Evolutionary conservation across 2,113 vertebrate species (phyloP).

Genomic region (Misgurnus mizolepis): DNA sequence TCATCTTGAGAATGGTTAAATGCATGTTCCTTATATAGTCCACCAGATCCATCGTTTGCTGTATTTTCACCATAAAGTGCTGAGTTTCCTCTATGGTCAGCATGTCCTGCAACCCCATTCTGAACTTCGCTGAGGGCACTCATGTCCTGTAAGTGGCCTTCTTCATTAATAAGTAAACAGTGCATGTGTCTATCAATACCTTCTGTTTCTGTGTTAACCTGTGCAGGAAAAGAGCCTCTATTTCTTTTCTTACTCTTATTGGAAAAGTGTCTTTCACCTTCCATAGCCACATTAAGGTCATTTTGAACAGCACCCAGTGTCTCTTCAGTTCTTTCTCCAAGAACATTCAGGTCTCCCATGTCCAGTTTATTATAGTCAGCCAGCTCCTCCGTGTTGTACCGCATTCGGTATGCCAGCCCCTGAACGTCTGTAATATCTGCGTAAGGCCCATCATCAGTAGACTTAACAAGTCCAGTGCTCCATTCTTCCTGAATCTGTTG

Average conservation of each 20-base stretch:
- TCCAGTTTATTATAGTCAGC: constrained; percentile 63
- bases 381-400: constrained; percentile 66
- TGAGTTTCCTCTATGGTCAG: constrained; percentile 58
- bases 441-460: constrained; percentile 53
- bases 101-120: constrained; percentile 44
- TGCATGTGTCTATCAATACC: constrained; percentile 68
- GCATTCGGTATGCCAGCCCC: constrained; percentile 62
- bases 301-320: constrained; percentile 62
- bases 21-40: constrained; percentile 55
- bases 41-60: constrained; percentile 42
- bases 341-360: constrained; percentile 61
- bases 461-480: constrained; percentile 62
- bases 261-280: constrained; percentile 53
- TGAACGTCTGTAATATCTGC: constrained; percentile 52
- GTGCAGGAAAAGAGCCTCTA: constrained; percentile 35
- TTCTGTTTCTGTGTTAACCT: constrained; percentile 54
- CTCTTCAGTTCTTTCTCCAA: constrained; percentile 58
- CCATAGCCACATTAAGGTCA: constrained; percentile 53
- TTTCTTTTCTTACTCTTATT: constrained; percentile 45
- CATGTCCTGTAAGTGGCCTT: constrained; percentile 73
- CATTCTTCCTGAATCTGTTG: constrained; percentile 66
- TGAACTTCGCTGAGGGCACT: constrained; percentile 58
- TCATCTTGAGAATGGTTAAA: constrained; percentile 55
- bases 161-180: constrained; percentile 76
- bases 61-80: constrained; percentile 39